Evolutionary conservation across 2,113 vertebrate species (phyloP), one percentile per base, ranked within the genome.

Genomic region (Salvelinus alpinus): DNA sequence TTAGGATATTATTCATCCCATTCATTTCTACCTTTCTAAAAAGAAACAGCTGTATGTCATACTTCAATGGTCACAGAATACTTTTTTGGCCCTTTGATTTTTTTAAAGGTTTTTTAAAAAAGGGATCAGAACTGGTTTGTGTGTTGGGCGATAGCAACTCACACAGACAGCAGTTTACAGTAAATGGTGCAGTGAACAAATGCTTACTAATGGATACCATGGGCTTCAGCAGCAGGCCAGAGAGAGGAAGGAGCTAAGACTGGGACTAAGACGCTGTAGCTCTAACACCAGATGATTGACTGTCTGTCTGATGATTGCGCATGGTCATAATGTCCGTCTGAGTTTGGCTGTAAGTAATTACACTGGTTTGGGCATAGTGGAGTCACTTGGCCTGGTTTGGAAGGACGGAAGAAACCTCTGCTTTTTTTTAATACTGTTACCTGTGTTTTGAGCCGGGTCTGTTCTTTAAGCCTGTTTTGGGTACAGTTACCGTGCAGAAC

Each of bases 181-280:
- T 88, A 89, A 92, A 88, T 84, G 88, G 82, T 84, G 83, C 87
- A 89, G 86, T 87, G 88, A 91, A 88, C 84, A 93, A 92, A 90
- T 86, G 87, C 80, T 78, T 86, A 80, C 86, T 90, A 91, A 92
- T 91, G 91, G 87, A 91, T 70, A 84, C 76, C 77, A 79, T 71
- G 80, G 65, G 38, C 9, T 24, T 9, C 59, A 22, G 20, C n/a
- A 79, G 65, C 66, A 78, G 78, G 80, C 71, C 64, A 86, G 83
- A 78, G 65, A 73, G 78, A 87, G 82, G 82, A 85, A 44, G 18
- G 34, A 71, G 73, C 13, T 29, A 7, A 24, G 47, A 44, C 31
- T 77, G 38, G 65, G 65, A 64, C 73, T 47, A 22, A 66, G 64
- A 31, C 2, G 1, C 6, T 11, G 14, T 16, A 64, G 4, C 3